Conservation (phyloP, 1,140 invertebrate genomes). For the Philotrypesis tridentata region DNA sequence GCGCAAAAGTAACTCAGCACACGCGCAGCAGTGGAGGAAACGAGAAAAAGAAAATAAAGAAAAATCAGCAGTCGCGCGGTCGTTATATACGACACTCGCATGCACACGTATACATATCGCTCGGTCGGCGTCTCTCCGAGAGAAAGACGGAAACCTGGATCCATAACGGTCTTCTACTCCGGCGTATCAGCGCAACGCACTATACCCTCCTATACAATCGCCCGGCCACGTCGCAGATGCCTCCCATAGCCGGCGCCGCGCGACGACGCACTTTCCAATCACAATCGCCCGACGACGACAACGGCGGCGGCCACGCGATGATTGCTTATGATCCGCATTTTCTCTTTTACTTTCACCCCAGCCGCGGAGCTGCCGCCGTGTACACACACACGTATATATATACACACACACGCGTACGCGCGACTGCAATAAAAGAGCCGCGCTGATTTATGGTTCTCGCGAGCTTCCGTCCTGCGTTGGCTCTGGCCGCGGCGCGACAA, state of each 20-base stretch:
- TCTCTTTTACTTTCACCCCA: slow-evolving; percentile 64
- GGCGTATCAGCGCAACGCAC: neutral
- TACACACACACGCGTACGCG: slow-evolving; percentile 40
- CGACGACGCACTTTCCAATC: slow-evolving; percentile 59
- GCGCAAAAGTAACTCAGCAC: no score
- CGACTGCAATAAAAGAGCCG: neutral
- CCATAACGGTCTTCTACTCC: slow-evolving; percentile 2
- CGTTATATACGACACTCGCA: slow-evolving; percentile 2
- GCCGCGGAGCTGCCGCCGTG: slow-evolving; percentile 30
- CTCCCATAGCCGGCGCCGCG: neutral
- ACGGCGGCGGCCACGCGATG: slow-evolving; percentile 43
- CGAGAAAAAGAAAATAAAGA: neutral
- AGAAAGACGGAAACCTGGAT: neutral
- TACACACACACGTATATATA: slow-evolving; percentile 28
- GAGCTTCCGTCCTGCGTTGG: slow-evolving; percentile 37
- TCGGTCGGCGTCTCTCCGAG: no score
- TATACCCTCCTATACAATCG: neutral
- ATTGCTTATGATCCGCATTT: slow-evolving; percentile 60
- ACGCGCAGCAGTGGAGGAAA: no score
- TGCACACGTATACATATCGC: neutral
- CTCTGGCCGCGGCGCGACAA: slow-evolving; percentile 6
- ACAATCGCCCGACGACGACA: slow-evolving; percentile 43
- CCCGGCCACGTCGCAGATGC: neutral
- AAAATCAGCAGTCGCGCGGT: slow-evolving; percentile 1
- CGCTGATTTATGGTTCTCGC: slow-evolving; percentile 44